phyloP scores from a whole-genome alignment of 2,797 vertebrate genomes.

The Poliocrania exsul region DNA sequence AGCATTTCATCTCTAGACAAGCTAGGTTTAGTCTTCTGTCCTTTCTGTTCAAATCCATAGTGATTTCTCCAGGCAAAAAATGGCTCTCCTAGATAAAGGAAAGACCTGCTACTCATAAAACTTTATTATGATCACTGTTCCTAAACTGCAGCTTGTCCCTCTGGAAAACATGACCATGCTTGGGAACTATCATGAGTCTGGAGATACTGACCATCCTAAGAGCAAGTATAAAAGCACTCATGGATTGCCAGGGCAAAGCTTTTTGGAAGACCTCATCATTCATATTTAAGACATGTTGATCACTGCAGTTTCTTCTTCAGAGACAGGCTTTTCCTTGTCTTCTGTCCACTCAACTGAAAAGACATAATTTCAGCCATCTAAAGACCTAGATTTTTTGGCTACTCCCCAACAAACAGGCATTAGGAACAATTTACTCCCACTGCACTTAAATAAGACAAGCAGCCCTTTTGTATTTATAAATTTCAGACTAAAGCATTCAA shows the following conservation, averaged over 20 bases:
- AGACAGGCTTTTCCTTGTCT: neutral
- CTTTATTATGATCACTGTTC: neutral
- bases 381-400: neutral
- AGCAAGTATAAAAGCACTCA: neutral
- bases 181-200: neutral
- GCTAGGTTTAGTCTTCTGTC: neutral
- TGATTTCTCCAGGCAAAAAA: neutral
- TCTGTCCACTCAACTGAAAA: neutral
- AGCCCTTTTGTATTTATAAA: neutral
- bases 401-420: neutral
- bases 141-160: neutral
- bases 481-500: neutral
- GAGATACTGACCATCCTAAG: neutral
- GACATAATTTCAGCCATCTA: neutral
- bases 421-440: neutral
- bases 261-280: neutral
- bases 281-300: neutral
- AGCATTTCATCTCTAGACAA: neutral
- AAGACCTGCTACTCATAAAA: neutral
- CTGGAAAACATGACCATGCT: neutral
- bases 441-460: neutral
- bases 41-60: neutral
- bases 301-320: neutral
- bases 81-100: neutral
- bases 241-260: neutral